These are phyloP conservation scores for Peromyscus polionotus DNA, from an alignment of 2,113 vertebrate species.

Conservation along the genomic window DNA sequence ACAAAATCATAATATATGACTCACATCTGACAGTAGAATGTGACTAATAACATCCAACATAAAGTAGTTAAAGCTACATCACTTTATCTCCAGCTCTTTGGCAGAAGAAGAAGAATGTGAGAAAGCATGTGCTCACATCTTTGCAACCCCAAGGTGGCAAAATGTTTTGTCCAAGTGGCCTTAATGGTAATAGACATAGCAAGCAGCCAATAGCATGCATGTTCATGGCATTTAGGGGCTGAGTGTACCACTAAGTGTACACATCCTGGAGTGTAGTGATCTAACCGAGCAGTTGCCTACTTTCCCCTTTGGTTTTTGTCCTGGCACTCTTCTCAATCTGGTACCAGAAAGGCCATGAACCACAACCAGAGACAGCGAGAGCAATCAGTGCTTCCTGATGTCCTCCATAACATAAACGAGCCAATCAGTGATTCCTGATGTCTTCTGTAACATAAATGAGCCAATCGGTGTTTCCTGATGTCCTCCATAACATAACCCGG, in stretches of 20 bases:
- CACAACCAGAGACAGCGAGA: slow-evolving; percentile 85
- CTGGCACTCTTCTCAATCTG: slow-evolving; percentile 83
- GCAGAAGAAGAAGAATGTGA: neutral
- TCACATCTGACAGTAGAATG: neutral
- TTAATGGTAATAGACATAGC: slow-evolving; percentile 86
- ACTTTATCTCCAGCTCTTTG: neutral
- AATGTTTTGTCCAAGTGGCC: slow-evolving; percentile 81
- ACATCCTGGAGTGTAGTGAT: slow-evolving; percentile 70
- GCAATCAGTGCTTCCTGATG: slow-evolving; percentile 85
- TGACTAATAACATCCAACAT: neutral
- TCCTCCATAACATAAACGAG: slow-evolving; percentile 70
- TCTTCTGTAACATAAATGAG: slow-evolving; percentile 70
- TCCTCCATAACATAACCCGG: slow-evolving; percentile 73
- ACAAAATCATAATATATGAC: neutral
- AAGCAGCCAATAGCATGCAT: slow-evolving; percentile 80
- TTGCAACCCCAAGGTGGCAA: slow-evolving; percentile 58
- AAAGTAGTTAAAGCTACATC: neutral
- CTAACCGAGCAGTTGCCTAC: slow-evolving; percentile 72
- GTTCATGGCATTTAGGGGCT: slow-evolving; percentile 63
- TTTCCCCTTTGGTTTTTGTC: slow-evolving; percentile 77
- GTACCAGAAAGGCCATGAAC: slow-evolving; percentile 85
- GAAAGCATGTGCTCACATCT: neutral
- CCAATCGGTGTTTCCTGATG: slow-evolving; percentile 85
- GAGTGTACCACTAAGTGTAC: slow-evolving; percentile 77
- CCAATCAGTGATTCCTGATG: slow-evolving; percentile 85